These are phyloP conservation scores for Auanema freiburgensis DNA, from an alignment of 2,888 invertebrate genomes.

Conservation along the genomic window DNA sequence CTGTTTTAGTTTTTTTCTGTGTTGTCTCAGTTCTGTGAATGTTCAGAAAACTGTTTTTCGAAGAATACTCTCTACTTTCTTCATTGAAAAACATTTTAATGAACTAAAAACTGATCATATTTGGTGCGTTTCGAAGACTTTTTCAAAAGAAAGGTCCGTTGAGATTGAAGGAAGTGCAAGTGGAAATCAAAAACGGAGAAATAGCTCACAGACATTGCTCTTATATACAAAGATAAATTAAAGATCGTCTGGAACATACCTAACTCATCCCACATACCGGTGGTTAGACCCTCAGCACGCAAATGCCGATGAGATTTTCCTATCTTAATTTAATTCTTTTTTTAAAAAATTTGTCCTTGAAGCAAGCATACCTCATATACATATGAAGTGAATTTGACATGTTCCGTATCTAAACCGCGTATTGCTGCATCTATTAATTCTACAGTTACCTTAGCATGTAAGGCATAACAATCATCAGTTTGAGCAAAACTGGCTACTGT, in stretches of 20 bases:
- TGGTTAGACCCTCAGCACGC: constrained; percentile 48
- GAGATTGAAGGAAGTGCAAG: too few species aligned
- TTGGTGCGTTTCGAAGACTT: too few species aligned
- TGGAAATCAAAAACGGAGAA: background rate
- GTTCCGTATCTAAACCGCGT: constrained; percentile 45
- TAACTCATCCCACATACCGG: constrained; percentile 54
- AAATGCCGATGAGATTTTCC: constrained; percentile 49
- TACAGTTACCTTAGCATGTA: constrained; percentile 52
- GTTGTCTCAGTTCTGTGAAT: too few species aligned
- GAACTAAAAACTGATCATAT: too few species aligned
- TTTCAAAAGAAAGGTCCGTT: too few species aligned
- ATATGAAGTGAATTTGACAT: constrained; percentile 42
- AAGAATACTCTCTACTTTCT: too few species aligned
- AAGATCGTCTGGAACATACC: constrained; percentile 24
- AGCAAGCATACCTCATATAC: constrained; percentile 37
- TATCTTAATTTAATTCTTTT: constrained; percentile 23
- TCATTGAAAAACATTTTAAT: too few species aligned
- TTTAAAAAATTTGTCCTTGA: background rate
- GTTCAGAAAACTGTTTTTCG: too few species aligned
- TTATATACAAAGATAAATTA: background rate
- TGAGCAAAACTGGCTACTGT: constrained; percentile 53
- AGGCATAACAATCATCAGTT: constrained; percentile 35
- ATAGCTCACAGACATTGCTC: background rate
- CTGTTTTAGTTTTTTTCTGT: background rate
- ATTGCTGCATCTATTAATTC: constrained; percentile 52